These are phyloP conservation scores for Ceraclea dissimilis DNA, from an alignment of 2,888 invertebrate species.

Conservation along the genomic window DNA sequence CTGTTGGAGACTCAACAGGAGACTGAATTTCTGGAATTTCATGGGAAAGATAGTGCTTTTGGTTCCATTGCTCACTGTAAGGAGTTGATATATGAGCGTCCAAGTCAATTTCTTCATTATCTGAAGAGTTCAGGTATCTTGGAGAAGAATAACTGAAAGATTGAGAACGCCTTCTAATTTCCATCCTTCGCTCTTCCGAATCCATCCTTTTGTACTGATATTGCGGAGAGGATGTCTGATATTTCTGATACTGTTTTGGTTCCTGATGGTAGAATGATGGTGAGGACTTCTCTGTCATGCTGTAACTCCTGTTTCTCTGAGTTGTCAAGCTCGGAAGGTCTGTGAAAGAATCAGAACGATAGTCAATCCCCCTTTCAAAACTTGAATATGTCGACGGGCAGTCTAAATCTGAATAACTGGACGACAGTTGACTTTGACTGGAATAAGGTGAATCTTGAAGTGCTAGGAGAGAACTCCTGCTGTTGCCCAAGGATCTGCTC, in stretches of 20 bases:
- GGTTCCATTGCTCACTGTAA: slow-evolving; percentile 22
- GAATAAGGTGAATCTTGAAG: background rate
- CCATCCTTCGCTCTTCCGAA: background rate
- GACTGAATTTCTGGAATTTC: background rate
- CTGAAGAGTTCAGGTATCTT: slow-evolving; percentile 7
- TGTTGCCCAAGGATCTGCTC: slow-evolving; percentile 18
- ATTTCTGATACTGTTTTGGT: background rate
- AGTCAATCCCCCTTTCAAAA: slow-evolving; percentile 15
- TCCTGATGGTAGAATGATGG: background rate
- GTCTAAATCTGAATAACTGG: slow-evolving; percentile 5
- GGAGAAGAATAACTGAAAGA: slow-evolving; percentile 9
- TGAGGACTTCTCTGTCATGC: slow-evolving; percentile 4
- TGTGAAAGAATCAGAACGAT: background rate
- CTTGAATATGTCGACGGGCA: slow-evolving; percentile 13
- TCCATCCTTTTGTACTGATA: background rate
- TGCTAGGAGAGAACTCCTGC: slow-evolving; percentile 9
- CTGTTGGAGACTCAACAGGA: background rate
- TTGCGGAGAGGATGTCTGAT: background rate
- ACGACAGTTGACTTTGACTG: background rate
- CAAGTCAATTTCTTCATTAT: slow-evolving; percentile 19
- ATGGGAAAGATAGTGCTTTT: slow-evolving; percentile 18
- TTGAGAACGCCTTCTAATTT: slow-evolving; percentile 12
- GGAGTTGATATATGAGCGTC: slow-evolving; percentile 19
- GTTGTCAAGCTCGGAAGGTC: background rate
- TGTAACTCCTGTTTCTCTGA: slow-evolving; percentile 9